These are phyloP conservation scores for Gymnarchus niloticus DNA, from an alignment of 2,113 vertebrate genomes.

Conservation along the genomic window DNA sequence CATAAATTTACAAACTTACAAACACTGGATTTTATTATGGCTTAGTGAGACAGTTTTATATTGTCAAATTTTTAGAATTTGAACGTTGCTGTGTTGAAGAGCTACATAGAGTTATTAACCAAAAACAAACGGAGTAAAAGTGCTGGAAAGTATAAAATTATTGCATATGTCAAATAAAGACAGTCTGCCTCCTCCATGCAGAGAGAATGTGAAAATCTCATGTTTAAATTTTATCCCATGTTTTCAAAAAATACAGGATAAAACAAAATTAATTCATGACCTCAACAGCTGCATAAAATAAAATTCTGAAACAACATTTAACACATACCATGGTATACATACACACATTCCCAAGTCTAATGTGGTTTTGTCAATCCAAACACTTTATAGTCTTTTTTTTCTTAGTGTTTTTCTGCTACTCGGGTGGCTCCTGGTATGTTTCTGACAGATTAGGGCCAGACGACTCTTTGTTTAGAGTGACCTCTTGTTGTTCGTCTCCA, in stretches of 20 bases:
- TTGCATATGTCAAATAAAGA: background rate
- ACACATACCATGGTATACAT: background rate
- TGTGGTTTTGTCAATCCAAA: background rate
- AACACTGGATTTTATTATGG: background rate
- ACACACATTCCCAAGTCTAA: too few species aligned
- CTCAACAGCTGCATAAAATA: background rate
- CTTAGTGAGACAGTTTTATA: background rate
- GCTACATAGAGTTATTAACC: background rate
- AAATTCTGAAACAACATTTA: background rate
- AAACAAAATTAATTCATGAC: background rate
- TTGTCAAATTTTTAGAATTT: background rate
- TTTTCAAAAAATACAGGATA: background rate
- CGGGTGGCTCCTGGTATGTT: background rate
- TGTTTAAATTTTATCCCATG: background rate
- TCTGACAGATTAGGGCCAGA: constrained; percentile 39
- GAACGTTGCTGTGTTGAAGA: background rate
- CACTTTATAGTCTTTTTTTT: background rate
- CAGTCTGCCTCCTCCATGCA: background rate
- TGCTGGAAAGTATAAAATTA: background rate
- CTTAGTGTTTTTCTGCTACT: background rate
- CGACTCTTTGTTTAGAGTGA: constrained; percentile 55
- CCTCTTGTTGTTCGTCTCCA: constrained; percentile 50
- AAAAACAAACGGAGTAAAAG: background rate
- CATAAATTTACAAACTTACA: background rate
- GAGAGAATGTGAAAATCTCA: background rate